Evolutionary conservation across 2,888 invertebrate species (phyloP), one percentile per base, ranked within the genome.

Genomic region (Parapristionchus giblindavisi): DNA sequence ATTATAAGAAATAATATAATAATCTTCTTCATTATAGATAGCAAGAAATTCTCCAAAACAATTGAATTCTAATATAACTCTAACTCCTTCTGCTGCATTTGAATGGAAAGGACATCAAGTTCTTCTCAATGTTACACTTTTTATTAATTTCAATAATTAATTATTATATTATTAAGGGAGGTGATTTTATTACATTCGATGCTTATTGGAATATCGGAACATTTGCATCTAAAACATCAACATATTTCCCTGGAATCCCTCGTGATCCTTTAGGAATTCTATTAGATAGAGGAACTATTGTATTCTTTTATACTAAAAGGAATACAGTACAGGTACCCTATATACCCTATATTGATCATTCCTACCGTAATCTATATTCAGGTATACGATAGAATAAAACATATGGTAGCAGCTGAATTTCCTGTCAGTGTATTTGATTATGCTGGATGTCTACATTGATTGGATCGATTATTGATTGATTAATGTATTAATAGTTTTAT

Each of bases 191-290:
- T 66, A 83, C 85, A 65, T 87, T 85, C 80, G 85, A 87, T 75
- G 84, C 85, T 38, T 85, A 83, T 72, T 84, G 84, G 82, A 86
- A 86, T 76, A 60, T 86, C 36, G 81, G 81, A 68, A 83, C 85
- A 4, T 84, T 84, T 78, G 76, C 76, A 32, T 82, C 80, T n/a
- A 66, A 75, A 29, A 68, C 74, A 51, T 58, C 58, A 24, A 79
- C 76, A 36, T 82, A 83, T 63, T 83, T 83, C 73, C 83, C 80
- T 43, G 71, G 43, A 29, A 40, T 86, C 52, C 86, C 85, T 48
- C 78, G 78, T 27, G 85, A 85, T 78, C 74, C 83, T 70, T 75
- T 87, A 40, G 86, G 86, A 21, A 78, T 86, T 60, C 78, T 82
- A 17, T 81, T 85, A 77, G 79, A 81, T 52, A 80, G 81, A 40